Percentiles rank a stretch among this genome's conserved stretches.
Conservation (phyloP, 2,888 invertebrate species). For the Lutraria lutraria region DNA sequence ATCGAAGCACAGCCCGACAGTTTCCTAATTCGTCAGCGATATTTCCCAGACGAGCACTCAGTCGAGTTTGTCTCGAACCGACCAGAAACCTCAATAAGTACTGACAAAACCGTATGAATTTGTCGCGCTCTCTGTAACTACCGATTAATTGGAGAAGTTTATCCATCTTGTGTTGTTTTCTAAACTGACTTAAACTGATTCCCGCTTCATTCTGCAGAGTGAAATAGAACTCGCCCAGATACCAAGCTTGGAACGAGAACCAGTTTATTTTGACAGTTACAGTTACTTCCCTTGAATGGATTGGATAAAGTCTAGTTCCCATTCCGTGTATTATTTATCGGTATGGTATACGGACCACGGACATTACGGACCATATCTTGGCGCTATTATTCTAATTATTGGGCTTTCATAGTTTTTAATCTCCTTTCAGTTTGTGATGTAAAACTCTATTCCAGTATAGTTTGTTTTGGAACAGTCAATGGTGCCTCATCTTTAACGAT, state of each 20-base stretch:
- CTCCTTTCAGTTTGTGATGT: too few relatives aligned
- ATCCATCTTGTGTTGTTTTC: slow-evolving; percentile 64
- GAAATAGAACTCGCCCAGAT: too few relatives aligned
- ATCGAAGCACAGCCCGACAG: slow-evolving; percentile 91
- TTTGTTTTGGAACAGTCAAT: too few relatives aligned
- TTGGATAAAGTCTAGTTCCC: neutral
- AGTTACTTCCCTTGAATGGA: slow-evolving; percentile 26
- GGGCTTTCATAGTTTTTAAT: too few relatives aligned
- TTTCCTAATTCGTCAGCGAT: slow-evolving; percentile 77
- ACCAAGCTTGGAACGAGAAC: too few relatives aligned
- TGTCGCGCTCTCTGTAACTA: slow-evolving; percentile 94
- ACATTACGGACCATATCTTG: too few relatives aligned
- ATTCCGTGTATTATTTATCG: too few relatives aligned
- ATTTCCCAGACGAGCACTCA: slow-evolving; percentile 69
- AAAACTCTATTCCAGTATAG: too few relatives aligned
- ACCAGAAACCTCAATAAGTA: slow-evolving; percentile 91
- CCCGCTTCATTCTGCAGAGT: too few relatives aligned
- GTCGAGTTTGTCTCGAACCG: slow-evolving; percentile 70
- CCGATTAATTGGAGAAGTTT: slow-evolving; percentile 88
- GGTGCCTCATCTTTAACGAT: too few relatives aligned
- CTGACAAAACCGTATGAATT: slow-evolving; percentile 92
- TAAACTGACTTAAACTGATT: neutral
- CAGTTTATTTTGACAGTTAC: neutral
- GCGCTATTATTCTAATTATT: too few relatives aligned
- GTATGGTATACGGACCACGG: too few relatives aligned